Conservation (phyloP, 2,888 invertebrate species). For the Rhorus exstirpatorius region DNA sequence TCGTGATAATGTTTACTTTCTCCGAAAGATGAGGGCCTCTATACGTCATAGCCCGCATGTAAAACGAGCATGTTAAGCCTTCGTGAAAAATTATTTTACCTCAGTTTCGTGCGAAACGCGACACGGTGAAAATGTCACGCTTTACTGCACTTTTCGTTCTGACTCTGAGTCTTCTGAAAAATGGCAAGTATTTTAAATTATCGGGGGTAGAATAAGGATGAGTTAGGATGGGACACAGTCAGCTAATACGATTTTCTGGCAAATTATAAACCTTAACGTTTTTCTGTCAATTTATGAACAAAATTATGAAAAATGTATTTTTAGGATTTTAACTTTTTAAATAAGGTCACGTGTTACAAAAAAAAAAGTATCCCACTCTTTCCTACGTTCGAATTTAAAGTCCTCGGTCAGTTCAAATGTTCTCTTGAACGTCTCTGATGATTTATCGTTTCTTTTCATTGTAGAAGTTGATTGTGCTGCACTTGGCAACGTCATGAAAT, state of each 20-base stretch:
- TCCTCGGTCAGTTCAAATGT: neutral
- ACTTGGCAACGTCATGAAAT: constrained; percentile 24
- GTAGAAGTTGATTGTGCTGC: constrained; percentile 44
- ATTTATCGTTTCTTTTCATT: constrained; percentile 18
- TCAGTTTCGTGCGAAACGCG: constrained; percentile 69
- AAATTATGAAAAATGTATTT: too few relatives aligned
- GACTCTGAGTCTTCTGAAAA: constrained; percentile 34
- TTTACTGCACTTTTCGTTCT: constrained; percentile 26
- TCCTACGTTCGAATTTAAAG: neutral
- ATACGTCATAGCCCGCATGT: constrained; percentile 56
- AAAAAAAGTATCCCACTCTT: neutral
- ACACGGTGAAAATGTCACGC: constrained; percentile 70
- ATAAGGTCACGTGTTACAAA: too few relatives aligned
- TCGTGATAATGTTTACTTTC: constrained; percentile 68
- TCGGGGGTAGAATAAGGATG: too few relatives aligned
- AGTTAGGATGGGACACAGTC: too few relatives aligned
- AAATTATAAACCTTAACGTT: too few relatives aligned
- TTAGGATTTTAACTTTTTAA: too few relatives aligned
- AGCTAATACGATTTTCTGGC: neutral
- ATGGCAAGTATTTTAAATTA: constrained; percentile 47
- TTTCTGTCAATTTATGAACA: too few relatives aligned
- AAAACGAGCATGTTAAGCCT: constrained; percentile 47
- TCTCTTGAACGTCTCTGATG: neutral
- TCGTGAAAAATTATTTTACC: constrained; percentile 51
- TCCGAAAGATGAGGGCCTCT: constrained; percentile 57